Conservation (phyloP, 2,113 vertebrate species). For the Leptodactylus fuscus region DNA sequence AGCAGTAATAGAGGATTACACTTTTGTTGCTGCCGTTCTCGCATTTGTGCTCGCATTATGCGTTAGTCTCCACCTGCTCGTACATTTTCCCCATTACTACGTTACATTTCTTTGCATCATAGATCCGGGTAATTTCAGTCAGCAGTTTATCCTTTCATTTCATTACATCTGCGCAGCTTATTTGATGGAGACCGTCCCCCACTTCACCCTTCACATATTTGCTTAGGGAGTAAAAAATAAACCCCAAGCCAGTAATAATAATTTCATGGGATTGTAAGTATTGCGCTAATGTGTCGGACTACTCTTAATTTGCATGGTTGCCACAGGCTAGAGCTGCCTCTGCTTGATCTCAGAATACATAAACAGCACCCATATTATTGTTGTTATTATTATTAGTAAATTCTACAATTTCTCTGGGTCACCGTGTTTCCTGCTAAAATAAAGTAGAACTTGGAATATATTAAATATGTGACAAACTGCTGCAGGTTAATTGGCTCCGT, state of each 20-base stretch:
- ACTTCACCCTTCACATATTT: background rate
- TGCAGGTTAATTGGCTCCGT: background rate
- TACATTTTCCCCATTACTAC: background rate
- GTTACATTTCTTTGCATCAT: background rate
- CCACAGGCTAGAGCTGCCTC: constrained; percentile 1
- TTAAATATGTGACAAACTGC: background rate
- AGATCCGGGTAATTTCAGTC: background rate
- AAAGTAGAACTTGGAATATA: constrained; percentile 1
- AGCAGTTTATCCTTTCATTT: constrained; percentile 12
- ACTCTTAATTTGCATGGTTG: constrained; percentile 7
- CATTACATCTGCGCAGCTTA: constrained; percentile 6
- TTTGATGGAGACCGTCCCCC: background rate
- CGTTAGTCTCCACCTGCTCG: background rate
- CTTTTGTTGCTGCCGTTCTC: background rate
- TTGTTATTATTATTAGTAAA: constrained; percentile 12
- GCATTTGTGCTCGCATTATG: background rate
- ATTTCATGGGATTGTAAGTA: constrained; percentile 44
- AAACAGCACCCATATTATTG: constrained; percentile 18
- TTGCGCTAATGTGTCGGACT: constrained; percentile 36
- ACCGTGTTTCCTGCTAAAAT: background rate
- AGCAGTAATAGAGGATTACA: background rate
- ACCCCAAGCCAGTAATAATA: constrained; percentile 9
- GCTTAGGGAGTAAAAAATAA: constrained; percentile 26
- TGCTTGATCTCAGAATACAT: constrained; percentile 28
- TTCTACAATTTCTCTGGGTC: constrained; percentile 37